Evolutionary conservation across 2,113 vertebrate species (phyloP).

Genomic region (Melanocharis versteri): DNA sequence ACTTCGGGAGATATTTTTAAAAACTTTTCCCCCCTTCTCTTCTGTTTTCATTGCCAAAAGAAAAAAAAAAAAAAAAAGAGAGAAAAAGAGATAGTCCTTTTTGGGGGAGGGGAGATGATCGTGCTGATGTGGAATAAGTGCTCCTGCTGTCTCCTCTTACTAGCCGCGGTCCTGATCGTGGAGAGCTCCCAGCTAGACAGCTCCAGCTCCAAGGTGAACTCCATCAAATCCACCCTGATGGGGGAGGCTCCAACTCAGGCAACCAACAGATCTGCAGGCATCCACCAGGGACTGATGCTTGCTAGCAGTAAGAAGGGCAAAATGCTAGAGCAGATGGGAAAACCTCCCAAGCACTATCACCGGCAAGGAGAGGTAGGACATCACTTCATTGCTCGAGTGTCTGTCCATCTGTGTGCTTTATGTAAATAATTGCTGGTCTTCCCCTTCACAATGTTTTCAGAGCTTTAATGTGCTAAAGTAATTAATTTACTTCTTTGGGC

Average conservation of each 20-base stretch:
- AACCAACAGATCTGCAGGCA: conserved; percentile 79
- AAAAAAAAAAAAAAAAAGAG: neutral
- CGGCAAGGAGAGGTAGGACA: conserved; percentile 60
- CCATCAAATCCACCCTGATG: conserved; percentile 86
- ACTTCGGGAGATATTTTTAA: neutral
- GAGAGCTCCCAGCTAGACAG: conserved; percentile 82
- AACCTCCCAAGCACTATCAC: conserved; percentile 47
- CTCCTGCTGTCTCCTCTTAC: conserved; percentile 80
- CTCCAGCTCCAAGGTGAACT: conserved; percentile 86
- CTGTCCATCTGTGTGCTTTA: neutral
- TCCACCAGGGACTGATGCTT: conserved; percentile 73
- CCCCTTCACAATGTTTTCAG: neutral
- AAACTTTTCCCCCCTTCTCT: neutral
- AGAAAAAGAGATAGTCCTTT: neutral
- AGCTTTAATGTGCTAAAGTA: neutral
- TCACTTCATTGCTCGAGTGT: neutral
- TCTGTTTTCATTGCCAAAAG: neutral
- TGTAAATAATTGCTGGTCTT: neutral
- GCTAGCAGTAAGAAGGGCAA: conserved; percentile 85
- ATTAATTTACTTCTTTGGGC: neutral
- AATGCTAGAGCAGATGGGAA: conserved; percentile 83
- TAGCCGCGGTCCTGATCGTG: conserved; percentile 82
- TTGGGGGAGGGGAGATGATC: conserved; percentile 73
- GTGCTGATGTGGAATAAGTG: conserved; percentile 79
- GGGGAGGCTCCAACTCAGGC: conserved; percentile 81